Evolutionary conservation across 2,888 invertebrate species (phyloP).

Genomic region (Cancer borealis): DNA sequence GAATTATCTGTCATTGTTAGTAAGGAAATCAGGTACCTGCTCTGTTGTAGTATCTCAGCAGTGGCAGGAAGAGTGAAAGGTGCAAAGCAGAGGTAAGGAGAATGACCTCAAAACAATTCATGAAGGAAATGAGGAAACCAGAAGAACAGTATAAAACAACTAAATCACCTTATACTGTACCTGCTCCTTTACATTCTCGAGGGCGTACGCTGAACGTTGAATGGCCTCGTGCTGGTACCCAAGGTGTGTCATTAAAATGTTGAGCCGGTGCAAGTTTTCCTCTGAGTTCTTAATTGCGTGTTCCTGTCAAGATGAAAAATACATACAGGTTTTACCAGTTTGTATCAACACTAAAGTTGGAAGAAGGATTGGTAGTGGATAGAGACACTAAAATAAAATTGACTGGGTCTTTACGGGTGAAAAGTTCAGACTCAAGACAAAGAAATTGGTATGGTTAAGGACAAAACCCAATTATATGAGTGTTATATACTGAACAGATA

Average conservation of each 20-base stretch:
- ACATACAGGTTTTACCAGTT: background rate
- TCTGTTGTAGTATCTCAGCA: too few species aligned
- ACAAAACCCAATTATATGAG: background rate
- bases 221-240: conserved; percentile 77
- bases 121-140: background rate
- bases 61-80: too few species aligned
- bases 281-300: conserved; percentile 74
- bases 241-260: conserved; percentile 74
- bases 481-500: too few species aligned
- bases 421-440: background rate
- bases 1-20: too few species aligned
- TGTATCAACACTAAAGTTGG: background rate
- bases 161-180: conserved; percentile 44
- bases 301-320: conserved; percentile 68
- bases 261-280: conserved; percentile 75
- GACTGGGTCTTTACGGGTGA: background rate
- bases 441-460: background rate
- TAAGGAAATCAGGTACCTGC: too few species aligned
- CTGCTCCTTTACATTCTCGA: conserved; percentile 77
- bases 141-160: background rate
- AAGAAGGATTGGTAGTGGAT: background rate
- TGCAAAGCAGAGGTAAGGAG: too few species aligned
- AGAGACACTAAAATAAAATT: background rate
- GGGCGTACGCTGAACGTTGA: conserved; percentile 70
- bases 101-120: background rate